Evolutionary conservation across 1,140 invertebrate species (phyloP).

Genomic region (Diprion similis): DNA sequence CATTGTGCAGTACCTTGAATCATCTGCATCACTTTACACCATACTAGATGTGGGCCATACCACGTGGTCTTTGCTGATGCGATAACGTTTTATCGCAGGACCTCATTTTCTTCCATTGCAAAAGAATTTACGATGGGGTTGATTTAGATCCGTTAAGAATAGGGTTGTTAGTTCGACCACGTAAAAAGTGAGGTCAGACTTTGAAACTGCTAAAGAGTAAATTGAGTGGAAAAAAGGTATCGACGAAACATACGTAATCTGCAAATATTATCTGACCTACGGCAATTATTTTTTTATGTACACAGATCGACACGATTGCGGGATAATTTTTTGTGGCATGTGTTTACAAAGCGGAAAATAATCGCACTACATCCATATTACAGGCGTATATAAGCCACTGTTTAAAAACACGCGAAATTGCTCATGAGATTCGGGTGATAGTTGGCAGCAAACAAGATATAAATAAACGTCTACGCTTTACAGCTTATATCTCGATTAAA

Average conservation of each 20-base stretch:
- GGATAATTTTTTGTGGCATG: too few relatives aligned
- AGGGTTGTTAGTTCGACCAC: not conserved
- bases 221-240: too few relatives aligned
- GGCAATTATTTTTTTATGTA: too few relatives aligned
- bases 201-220: too few relatives aligned
- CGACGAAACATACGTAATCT: too few relatives aligned
- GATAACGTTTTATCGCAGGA: not conserved
- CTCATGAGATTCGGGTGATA: not conserved
- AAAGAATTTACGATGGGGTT: not conserved
- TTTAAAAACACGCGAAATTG: not conserved
- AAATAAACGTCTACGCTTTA: conserved; percentile 44
- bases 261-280: too few relatives aligned
- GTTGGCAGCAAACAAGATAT: conserved; percentile 49
- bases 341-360: too few relatives aligned
- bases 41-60: not conserved
- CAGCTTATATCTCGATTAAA: conserved; percentile 59
- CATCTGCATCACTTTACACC: conserved; percentile 41
- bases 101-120: not conserved
- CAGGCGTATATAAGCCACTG: too few relatives aligned
- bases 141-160: not conserved
- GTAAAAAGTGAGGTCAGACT: not conserved
- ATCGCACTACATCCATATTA: too few relatives aligned
- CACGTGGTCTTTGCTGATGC: not conserved
- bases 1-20: conserved; percentile 41
- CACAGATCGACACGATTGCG: too few relatives aligned